Evolutionary conservation across 2,797 vertebrate species (phyloP), one percentile per base, ranked within the genome.

Genomic region (Australoheros facetus): DNA sequence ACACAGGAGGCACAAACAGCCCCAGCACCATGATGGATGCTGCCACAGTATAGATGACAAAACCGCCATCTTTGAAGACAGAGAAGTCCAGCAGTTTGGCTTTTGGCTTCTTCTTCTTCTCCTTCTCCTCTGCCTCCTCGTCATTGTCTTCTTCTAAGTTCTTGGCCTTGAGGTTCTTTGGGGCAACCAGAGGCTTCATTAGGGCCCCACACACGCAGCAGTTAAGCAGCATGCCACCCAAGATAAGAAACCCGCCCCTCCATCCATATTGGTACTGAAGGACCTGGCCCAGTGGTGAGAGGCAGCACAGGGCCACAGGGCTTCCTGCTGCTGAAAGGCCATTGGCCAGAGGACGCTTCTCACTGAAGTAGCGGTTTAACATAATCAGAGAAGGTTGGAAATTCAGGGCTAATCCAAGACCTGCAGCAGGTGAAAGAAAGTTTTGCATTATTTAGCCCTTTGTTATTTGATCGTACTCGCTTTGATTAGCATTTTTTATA

Each of bases 341-440:
- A 0, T 99, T 99, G 79, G 98, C 98, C 76, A 99, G 82, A 13
- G 98, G 98, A 1, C 97, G 96, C 64, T 96, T 96, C 92, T 97
- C 95, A 78, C 75, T 97, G 89, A 99, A 99, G 95, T 99, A 99
- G 13, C 96, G 94, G 89, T 98, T 99, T 73, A 99, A 94, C 98
- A 99, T 99, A 84, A 99, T 99, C 64, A 99, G 96, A 0, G 98
- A 97, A 2, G 98, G 98, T 91, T 99, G 98, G 88, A 99, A 99
- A 91, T 98, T 99, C 79, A 99, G 93, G 0, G 98, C 97, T 86
- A 99, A 89, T 16, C 98, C 98, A 94, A 99, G 87, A 94, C 98
- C 98, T 99, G 92, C 39, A 80, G 74, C 6, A 66, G 16, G 75
- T 13, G 0, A 56, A 14, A 48, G 17, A 48, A 16, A 72, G 45